Evolutionary conservation across 30 jellyfish, hydroid and myxozoan genomes (phyloP), one percentile per base, ranked within the genome.

Genomic region (Turritopsis dohrnii): DNA sequence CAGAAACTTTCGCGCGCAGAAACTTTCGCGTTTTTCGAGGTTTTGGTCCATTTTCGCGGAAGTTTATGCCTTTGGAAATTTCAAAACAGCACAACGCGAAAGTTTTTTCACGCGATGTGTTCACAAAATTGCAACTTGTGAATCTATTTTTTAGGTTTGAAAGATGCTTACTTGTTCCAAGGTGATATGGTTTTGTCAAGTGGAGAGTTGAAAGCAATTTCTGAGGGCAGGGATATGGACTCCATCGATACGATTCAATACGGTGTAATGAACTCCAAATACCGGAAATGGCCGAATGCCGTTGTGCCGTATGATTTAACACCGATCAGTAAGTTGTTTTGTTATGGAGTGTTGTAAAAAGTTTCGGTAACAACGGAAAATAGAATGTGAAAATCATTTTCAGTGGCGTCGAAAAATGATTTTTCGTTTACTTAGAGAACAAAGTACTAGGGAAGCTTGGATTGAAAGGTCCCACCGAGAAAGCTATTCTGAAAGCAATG

Each of bases 111-210:
- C n/a, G n/a, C n/a, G n/a, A n/a, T n/a, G n/a, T 41, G 60, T 41
- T 3, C 9, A 41, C 60, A 41, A 41, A 13, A 41, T 3, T 13
- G 60, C 5, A 13, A 41, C 60, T 41, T 41, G 5, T 41, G 5
- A 13, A 41, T 41, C 13, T 41, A n/a, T 41, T 13, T 3, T 41
- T 41, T 41, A 87, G 96, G 72, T 83, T 88, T 27, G 29, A 91
- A 75, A 54, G 86, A 86, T 88, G 96, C 96, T 52, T 87, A 72
- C 75, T 77, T 93, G 20, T 93, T 93, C 71, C 90, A 93, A 80
- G 98, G 98, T 16, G 98, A 93, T 71, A 93, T 93, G 98, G 87
- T 93, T 8, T 80, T 93, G 95, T 19, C 85, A 22, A 85, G 83
- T 65, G 89, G 83, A 19, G 80, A 85, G 30, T 85, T 93, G 52